Percentiles rank a stretch among this genome's conserved stretches.
Conservation (phyloP, 1,140 invertebrate species). For the Hormaphis cornu region DNA sequence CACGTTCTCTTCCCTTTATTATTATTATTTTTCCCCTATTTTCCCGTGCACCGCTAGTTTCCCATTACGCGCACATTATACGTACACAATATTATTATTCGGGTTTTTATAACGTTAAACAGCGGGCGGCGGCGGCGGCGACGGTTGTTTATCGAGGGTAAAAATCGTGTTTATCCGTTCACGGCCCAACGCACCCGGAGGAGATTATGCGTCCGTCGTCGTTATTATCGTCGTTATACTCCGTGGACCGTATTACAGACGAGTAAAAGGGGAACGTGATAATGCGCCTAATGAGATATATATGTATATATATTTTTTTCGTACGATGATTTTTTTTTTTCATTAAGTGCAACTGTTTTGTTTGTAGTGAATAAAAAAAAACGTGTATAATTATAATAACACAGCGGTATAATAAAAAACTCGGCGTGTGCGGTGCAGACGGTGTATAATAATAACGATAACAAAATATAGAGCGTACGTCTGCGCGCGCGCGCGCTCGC, state of each 20-base stretch:
- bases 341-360: constrained; percentile 26
- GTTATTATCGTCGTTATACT: constrained; percentile 28
- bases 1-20: not conserved
- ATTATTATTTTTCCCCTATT: not conserved
- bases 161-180: constrained; percentile 33
- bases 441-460: too few species aligned
- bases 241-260: constrained; percentile 28
- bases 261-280: constrained; percentile 27
- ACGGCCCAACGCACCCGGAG: constrained; percentile 27
- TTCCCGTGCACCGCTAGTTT: not conserved
- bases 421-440: not conserved
- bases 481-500: not conserved
- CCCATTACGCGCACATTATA: constrained; percentile 1
- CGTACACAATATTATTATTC: constrained; percentile 23
- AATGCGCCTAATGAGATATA: constrained; percentile 29
- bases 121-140: constrained; percentile 25
- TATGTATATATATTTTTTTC: not conserved
- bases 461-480: too few species aligned
- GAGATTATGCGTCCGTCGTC: constrained; percentile 27
- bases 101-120: constrained; percentile 28
- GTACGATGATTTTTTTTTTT: constrained; percentile 3
- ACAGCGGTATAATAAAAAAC: not conserved
- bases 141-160: constrained; percentile 32
- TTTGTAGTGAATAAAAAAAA: constrained; percentile 7
- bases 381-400: constrained; percentile 8